Evolutionary conservation across 92 coral and sea anemone species (phyloP).

Genomic region (Zoanthus sansibaricus): DNA sequence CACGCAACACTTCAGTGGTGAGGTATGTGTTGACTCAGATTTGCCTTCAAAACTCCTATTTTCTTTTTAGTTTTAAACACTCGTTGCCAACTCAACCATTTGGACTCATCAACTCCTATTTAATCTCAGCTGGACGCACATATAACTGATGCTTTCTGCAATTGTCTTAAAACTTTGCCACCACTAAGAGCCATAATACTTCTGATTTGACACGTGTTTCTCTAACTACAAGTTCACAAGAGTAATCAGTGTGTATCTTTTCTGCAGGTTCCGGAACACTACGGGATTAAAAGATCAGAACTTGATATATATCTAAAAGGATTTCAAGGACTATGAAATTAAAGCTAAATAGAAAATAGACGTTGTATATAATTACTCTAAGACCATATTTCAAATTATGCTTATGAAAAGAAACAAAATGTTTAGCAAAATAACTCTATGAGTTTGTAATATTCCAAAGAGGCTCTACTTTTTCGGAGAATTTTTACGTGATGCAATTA

Average conservation of each 20-base stretch:
- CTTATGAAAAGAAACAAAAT: conserved; percentile 40
- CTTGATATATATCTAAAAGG: conserved; percentile 92
- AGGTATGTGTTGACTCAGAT: conserved; percentile 16
- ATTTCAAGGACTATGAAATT: conserved; percentile 69
- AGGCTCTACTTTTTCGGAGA: conserved; percentile 26
- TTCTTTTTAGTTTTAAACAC: not conserved
- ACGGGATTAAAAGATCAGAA: conserved; percentile 92
- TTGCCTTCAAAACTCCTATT: not conserved
- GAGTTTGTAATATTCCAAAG: conserved; percentile 26
- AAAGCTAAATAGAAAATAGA: conserved; percentile 24
- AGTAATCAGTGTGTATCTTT: not conserved
- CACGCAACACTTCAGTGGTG: conserved; percentile 28
- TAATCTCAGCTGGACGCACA: not conserved
- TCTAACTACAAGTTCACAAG: conserved; percentile 16
- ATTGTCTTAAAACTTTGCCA: conserved; percentile 22
- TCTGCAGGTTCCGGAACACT: conserved; percentile 83
- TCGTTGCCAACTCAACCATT: not conserved
- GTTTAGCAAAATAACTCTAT: conserved; percentile 22
- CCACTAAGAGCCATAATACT: conserved; percentile 27
- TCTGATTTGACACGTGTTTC: conserved; percentile 30
- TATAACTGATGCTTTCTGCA: not conserved
- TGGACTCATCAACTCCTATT: not conserved
- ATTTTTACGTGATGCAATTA: not conserved
- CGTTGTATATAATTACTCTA: conserved; percentile 44
- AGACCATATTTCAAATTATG: conserved; percentile 45